Evolutionary conservation across 2,888 invertebrate genomes (phyloP).

Genomic region (Helobdella robusta): DNA sequence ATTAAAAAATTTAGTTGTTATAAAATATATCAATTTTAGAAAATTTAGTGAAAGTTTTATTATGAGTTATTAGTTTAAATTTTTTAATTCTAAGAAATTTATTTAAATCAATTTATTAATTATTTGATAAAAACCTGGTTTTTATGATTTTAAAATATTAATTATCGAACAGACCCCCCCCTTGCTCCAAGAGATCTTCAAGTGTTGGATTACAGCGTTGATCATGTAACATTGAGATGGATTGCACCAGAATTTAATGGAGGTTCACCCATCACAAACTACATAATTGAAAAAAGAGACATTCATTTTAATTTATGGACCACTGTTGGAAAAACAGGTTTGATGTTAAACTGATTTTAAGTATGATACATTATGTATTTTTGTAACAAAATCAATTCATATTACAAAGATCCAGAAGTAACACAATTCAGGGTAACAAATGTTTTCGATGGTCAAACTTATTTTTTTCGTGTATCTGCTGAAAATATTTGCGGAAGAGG

Average conservation of each 20-base stretch:
- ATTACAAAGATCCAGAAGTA: conserved; percentile 17
- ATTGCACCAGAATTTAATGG: conserved; percentile 44
- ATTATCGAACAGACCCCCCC: conserved; percentile 40
- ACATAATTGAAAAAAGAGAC: conserved; percentile 38
- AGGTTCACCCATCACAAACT: conserved; percentile 38
- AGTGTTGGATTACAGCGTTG: conserved; percentile 38
- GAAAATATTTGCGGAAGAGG: conserved; percentile 68
- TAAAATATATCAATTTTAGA: neutral
- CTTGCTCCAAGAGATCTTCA: conserved; percentile 37
- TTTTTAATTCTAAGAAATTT: neutral
- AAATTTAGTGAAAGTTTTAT: neutral
- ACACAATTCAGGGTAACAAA: conserved; percentile 24
- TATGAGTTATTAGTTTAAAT: neutral
- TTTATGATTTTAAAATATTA: neutral
- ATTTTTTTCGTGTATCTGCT: conserved; percentile 75
- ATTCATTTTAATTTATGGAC: conserved; percentile 28
- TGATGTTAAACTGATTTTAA: too few relatives aligned
- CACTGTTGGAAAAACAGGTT: conserved; percentile 25
- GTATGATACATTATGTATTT: too few relatives aligned
- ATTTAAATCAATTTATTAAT: neutral
- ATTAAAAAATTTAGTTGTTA: neutral
- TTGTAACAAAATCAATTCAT: too few relatives aligned
- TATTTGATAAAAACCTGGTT: neutral
- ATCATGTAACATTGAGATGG: conserved; percentile 44
- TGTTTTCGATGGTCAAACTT: conserved; percentile 45